phyloP scores from a whole-genome alignment of 2,888 invertebrate genomes.

The Microplitis manilae region DNA sequence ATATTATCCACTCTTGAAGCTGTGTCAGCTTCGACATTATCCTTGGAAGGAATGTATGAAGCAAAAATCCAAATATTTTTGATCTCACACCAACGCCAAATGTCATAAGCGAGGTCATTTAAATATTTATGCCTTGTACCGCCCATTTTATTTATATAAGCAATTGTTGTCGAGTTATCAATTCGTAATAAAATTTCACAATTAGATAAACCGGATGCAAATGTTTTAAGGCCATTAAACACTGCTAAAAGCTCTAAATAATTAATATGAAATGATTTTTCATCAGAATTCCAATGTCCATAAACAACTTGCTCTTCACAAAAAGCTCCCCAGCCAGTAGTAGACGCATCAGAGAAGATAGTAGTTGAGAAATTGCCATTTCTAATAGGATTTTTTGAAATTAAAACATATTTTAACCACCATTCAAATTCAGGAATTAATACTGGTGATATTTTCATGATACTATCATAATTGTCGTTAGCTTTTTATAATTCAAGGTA shows the following conservation, averaged over 20 bases:
- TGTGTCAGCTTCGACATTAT: slow-evolving; percentile 40
- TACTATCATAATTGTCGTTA: not conserved
- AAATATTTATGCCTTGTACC: slow-evolving; percentile 32
- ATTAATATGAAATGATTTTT: slow-evolving; percentile 36
- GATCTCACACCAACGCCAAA: slow-evolving; percentile 45
- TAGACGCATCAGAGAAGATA: slow-evolving; percentile 27
- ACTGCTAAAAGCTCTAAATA: slow-evolving; percentile 39
- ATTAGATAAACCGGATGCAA: slow-evolving; percentile 27
- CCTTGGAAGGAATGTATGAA: slow-evolving; percentile 37
- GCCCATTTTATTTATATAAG: slow-evolving; percentile 46
- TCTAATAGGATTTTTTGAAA: not conserved
- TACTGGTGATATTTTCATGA: slow-evolving; percentile 8
- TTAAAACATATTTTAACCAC: slow-evolving; percentile 1
- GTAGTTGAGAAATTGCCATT: not conserved
- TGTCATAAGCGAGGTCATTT: slow-evolving; percentile 32
- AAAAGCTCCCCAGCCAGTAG: no score
- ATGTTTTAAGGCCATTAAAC: slow-evolving; percentile 39
- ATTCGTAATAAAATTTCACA: slow-evolving; percentile 41
- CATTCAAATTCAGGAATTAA: not conserved
- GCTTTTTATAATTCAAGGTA: slow-evolving; percentile 26
- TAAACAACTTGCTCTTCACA: slow-evolving; percentile 1
- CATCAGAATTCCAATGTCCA: slow-evolving; percentile 33
- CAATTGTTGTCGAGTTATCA: slow-evolving; percentile 43
- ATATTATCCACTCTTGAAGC: not conserved
- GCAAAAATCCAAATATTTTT: slow-evolving; percentile 41